Base-by-base conservation (phyloP, 1,140 invertebrate species). In the Contarinia nasturtii region DNA sequence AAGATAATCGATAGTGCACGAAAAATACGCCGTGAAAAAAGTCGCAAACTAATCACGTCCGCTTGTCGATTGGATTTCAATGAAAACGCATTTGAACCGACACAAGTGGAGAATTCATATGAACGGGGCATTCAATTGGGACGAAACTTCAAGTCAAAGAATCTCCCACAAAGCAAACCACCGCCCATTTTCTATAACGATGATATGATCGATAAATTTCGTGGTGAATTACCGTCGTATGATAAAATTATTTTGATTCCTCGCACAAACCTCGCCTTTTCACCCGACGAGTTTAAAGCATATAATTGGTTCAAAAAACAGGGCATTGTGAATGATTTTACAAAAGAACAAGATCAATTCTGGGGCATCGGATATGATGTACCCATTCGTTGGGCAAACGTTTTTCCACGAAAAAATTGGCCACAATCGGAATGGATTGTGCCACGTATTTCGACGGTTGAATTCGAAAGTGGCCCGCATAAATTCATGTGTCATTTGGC, bases 201-300 rank as follows among this genome's bases (percentile, higher is more conserved):
- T 15, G 21, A 37, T 7, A 19, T 15, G 5, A 1, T 17, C 17
- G 48, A 54, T 0, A 48, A 48, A 17, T 48, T 27, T 10, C 27
- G 48, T n/a, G 52, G 52, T 22, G 50, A 48, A 14, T 18, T 57
- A 12, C 56, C 61, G 3, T 46, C 45, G 20, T 64, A 64, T 47
- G 54, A 63, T 19, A 64, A 63, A 45, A 52, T 53, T 21, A 44
- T 52, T 15, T 18, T 56, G 4, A 61, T 63, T 46, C 61, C 61
- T 0, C 48, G 54, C 10, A 52, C 54, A 22, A 61, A 61, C 48
- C 20, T 56, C 11, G 61, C 60, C 20, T 57, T 59, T 45, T 54
- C 53, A 0, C 47, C 52, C 2, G 61, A 64, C 46, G 61, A 64
- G 50, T 50, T 53, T 37, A 43, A 48, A 8, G 58, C 52, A 7